Evolutionary conservation across 1,140 invertebrate species (phyloP).

Genomic region (Drosophila rufa): DNA sequence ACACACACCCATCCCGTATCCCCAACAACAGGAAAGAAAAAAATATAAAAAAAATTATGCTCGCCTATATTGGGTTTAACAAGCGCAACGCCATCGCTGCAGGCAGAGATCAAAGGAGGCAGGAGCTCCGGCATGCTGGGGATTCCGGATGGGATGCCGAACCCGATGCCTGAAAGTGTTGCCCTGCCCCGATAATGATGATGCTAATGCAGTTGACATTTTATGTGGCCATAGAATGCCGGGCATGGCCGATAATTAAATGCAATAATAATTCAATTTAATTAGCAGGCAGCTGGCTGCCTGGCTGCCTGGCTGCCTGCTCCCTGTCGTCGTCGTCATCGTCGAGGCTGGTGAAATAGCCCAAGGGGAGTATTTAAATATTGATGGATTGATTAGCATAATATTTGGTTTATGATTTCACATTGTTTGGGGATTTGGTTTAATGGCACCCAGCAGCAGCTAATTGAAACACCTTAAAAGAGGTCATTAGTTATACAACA

Average conservation of each 20-base stretch:
- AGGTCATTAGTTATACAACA: slow-evolving; percentile 16
- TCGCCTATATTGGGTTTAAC: slow-evolving; percentile 76
- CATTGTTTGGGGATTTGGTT: slow-evolving; percentile 43
- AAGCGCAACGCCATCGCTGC: slow-evolving; percentile 53
- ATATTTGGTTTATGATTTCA: slow-evolving; percentile 61
- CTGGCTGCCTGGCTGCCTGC: not conserved
- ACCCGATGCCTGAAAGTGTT: slow-evolving; percentile 52
- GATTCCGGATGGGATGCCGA: slow-evolving; percentile 11
- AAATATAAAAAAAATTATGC: slow-evolving; percentile 39
- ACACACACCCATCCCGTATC: slow-evolving; percentile 5
- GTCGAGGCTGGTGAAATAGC: slow-evolving; percentile 6
- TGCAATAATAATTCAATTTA: slow-evolving; percentile 77
- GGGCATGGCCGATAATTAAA: slow-evolving; percentile 59
- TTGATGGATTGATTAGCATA: slow-evolving; percentile 67
- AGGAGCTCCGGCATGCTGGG: slow-evolving; percentile 13
- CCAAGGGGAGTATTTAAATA: slow-evolving; percentile 53
- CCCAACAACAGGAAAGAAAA: slow-evolving; percentile 31
- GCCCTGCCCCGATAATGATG: slow-evolving; percentile 63
- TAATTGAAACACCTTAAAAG: slow-evolving; percentile 38
- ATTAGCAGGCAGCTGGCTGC: slow-evolving; percentile 67
- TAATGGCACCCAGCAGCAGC: slow-evolving; percentile 1
- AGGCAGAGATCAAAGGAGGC: slow-evolving; percentile 66
- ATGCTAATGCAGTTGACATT: slow-evolving; percentile 80
- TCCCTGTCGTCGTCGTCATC: slow-evolving; percentile 3
- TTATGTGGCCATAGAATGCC: slow-evolving; percentile 66